Conservation (phyloP, 2,797 vertebrate species). For the Liasis olivaceus region DNA sequence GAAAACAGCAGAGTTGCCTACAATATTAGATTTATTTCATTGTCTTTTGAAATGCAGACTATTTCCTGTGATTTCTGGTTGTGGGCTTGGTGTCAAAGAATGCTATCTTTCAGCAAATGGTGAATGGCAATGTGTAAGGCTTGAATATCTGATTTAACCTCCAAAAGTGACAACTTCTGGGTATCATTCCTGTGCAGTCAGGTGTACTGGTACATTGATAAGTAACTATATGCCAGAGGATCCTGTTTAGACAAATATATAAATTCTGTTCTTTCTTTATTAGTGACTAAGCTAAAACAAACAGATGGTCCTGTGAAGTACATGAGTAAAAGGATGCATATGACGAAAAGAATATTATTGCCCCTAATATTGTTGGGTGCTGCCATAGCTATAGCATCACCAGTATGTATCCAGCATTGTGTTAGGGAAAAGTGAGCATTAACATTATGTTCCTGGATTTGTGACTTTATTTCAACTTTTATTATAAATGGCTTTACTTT, state of each 20-base stretch:
- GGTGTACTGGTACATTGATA: neutral
- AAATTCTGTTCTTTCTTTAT: neutral
- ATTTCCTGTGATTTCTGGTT: neutral
- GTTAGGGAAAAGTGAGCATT: neutral
- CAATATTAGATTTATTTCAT: neutral
- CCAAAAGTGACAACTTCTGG: neutral
- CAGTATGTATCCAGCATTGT: neutral
- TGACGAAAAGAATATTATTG: neutral
- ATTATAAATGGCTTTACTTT: neutral
- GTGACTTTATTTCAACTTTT: neutral
- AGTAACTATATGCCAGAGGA: neutral
- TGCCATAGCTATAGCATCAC: neutral
- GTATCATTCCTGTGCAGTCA: neutral
- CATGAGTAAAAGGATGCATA: constrained; percentile 3
- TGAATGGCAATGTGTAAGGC: neutral
- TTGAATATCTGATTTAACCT: neutral
- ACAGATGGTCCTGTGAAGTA: neutral
- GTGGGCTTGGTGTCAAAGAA: neutral
- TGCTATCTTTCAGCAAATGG: neutral
- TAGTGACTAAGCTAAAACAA: neutral
- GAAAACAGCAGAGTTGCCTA: neutral
- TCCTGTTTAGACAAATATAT: neutral
- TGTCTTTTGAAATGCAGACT: neutral
- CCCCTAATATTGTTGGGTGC: neutral
- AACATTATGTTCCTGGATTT: neutral